A percentile compares a stretch with the other conserved stretches of the same genome.
Conservation (phyloP, 2,113 vertebrate genomes). For the Taurulus bubalis region DNA sequence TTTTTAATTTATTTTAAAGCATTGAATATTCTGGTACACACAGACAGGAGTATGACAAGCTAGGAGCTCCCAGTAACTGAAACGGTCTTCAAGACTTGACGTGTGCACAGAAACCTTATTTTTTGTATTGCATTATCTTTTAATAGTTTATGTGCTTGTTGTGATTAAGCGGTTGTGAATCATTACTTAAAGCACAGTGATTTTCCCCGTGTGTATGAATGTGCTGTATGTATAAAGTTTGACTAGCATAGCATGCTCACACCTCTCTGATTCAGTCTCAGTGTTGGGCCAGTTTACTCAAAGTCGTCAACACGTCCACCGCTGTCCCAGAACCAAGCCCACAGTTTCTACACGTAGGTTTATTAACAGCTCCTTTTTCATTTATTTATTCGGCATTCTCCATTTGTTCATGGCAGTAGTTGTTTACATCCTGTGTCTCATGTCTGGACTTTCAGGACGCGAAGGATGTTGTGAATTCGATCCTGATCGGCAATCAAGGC, state of each 20-base stretch:
- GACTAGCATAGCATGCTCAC: not conserved
- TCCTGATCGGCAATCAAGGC: conserved; percentile 14
- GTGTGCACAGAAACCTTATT: not conserved
- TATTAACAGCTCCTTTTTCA: not conserved
- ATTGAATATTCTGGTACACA: not conserved
- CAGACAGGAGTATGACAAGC: not conserved
- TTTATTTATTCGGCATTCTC: not conserved
- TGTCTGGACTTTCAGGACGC: conserved; percentile 53
- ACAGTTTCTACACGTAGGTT: conserved; percentile 54
- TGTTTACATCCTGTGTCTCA: not conserved
- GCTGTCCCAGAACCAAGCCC: conserved; percentile 46
- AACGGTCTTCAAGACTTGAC: not conserved
- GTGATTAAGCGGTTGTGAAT: not conserved
- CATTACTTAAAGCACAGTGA: no score
- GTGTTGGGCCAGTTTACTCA: conserved; percentile 72
- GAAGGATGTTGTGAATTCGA: not conserved
- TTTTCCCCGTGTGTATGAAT: not conserved
- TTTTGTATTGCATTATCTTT: not conserved
- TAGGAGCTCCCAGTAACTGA: not conserved
- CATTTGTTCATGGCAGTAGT: not conserved
- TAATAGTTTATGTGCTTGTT: not conserved
- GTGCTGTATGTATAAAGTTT: not conserved
- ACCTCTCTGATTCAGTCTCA: conserved; percentile 47
- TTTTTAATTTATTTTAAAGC: not conserved
- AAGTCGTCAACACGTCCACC: conserved; percentile 18